Percentiles rank a stretch among this genome's conserved stretches.
Conservation (phyloP, 2,797 vertebrate genomes). For the Sandelia bainsii region DNA sequence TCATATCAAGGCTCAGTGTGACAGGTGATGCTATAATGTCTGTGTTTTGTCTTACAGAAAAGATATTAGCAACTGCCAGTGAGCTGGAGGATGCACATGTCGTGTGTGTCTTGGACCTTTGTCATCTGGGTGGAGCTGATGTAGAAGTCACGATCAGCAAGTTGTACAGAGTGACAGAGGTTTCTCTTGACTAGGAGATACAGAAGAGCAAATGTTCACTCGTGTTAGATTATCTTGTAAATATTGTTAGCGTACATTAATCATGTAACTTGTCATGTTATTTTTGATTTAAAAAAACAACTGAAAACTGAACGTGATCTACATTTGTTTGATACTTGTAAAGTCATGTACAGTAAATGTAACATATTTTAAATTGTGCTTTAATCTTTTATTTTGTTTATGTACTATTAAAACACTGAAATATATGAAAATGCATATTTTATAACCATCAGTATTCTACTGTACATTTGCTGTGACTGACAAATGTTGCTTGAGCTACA, state of each 20-base stretch:
- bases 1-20: neutral
- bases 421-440: neutral
- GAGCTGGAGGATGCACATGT: conserved; percentile 85
- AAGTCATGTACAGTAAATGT: conserved; percentile 28
- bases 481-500: neutral
- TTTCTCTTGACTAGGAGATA: conserved; percentile 50
- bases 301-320: neutral
- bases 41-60: conserved; percentile 78
- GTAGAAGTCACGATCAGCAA: conserved; percentile 90
- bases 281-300: conserved; percentile 13
- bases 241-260: neutral
- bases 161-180: conserved; percentile 86
- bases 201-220: neutral
- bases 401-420: conserved; percentile 18
- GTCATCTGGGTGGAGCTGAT: conserved; percentile 86
- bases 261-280: conserved; percentile 18
- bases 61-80: conserved; percentile 81
- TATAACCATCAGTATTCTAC: neutral
- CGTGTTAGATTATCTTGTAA: neutral
- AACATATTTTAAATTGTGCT: neutral
- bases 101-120: conserved; percentile 90
- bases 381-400: neutral
- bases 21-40: neutral
- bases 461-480: conserved; percentile 7
- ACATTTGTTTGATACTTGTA: conserved; percentile 7